phyloP scores from a whole-genome alignment of 92 coral and sea anemone genomes.

The Ricordea florida region DNA sequence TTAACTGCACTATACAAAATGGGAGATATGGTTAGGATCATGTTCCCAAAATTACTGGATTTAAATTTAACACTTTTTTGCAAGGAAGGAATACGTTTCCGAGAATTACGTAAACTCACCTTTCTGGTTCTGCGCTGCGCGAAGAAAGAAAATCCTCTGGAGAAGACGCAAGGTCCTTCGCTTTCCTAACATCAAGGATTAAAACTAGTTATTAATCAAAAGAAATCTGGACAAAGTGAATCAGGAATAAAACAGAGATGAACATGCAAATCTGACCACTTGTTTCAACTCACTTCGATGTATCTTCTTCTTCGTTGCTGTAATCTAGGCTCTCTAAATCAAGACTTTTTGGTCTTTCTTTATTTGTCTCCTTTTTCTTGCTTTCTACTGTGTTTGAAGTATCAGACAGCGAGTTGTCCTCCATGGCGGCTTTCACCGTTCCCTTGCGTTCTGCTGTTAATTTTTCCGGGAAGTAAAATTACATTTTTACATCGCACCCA shows the following conservation, averaged over 20 bases:
- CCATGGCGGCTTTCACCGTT: slow-evolving; percentile 16
- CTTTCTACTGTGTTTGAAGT: slow-evolving; percentile 8
- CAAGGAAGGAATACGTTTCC: too few relatives aligned
- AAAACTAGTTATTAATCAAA: neutral
- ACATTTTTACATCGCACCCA: too few relatives aligned
- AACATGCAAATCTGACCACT: too few relatives aligned
- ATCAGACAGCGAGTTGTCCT: neutral
- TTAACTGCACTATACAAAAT: too few relatives aligned
- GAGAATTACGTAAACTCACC: too few relatives aligned
- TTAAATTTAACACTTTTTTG: too few relatives aligned
- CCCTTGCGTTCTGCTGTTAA: too few relatives aligned
- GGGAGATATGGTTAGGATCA: too few relatives aligned
- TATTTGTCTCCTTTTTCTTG: slow-evolving; percentile 31
- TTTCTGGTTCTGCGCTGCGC: slow-evolving; percentile 30
- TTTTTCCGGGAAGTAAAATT: too few relatives aligned
- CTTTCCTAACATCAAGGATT: neutral
- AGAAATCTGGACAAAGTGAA: neutral
- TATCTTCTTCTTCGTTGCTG: neutral
- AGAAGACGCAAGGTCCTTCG: slow-evolving; percentile 51
- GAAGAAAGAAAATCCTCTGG: slow-evolving; percentile 44
- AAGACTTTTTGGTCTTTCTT: slow-evolving; percentile 58
- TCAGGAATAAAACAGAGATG: neutral
- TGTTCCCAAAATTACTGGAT: too few relatives aligned
- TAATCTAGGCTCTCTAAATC: slow-evolving; percentile 30
- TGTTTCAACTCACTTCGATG: too few relatives aligned